Evolutionary conservation across 1,140 invertebrate genomes (phyloP).

Genomic region (Chelonus insularis): DNA sequence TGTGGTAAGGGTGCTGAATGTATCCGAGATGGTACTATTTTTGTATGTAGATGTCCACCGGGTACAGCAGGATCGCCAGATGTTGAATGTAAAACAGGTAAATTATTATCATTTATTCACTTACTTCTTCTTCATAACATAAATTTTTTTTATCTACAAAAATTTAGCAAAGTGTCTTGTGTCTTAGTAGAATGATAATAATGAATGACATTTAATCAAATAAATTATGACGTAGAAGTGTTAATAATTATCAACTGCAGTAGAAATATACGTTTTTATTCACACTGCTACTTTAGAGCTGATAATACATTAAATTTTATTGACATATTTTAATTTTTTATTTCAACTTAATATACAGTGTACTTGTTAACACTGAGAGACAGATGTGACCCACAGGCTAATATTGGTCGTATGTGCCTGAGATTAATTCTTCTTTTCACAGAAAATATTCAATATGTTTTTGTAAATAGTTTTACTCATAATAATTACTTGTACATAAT

Average conservation of each 20-base stretch:
- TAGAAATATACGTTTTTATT: no score
- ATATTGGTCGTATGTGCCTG: not conserved
- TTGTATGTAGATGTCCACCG: constrained; percentile 79
- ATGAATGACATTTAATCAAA: no score
- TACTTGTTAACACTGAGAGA: constrained; percentile 56
- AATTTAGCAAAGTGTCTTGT: no score
- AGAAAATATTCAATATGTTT: constrained; percentile 22
- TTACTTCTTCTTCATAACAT: no score
- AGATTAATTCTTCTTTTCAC: not conserved
- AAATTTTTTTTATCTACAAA: constrained; percentile 14
- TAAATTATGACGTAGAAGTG: no score
- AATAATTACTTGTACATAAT: constrained; percentile 17
- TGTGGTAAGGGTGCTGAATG: constrained; percentile 83
- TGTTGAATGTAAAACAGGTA: constrained; percentile 78
- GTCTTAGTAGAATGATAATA: no score
- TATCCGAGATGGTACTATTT: constrained; percentile 75
- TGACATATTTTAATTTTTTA: constrained; percentile 55
- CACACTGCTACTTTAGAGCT: not conserved
- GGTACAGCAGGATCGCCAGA: constrained; percentile 75
- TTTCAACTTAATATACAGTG: constrained; percentile 44
- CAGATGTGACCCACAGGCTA: constrained; percentile 55
- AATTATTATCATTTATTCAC: no score
- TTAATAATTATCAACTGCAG: no score
- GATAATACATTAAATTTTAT: constrained; percentile 40
- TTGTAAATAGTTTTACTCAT: constrained; percentile 39